Percentiles rank a stretch among this genome's conserved stretches.
phyloP scores from a whole-genome alignment of 2,888 invertebrate species.

The Shargacucullia verbasci region DNA sequence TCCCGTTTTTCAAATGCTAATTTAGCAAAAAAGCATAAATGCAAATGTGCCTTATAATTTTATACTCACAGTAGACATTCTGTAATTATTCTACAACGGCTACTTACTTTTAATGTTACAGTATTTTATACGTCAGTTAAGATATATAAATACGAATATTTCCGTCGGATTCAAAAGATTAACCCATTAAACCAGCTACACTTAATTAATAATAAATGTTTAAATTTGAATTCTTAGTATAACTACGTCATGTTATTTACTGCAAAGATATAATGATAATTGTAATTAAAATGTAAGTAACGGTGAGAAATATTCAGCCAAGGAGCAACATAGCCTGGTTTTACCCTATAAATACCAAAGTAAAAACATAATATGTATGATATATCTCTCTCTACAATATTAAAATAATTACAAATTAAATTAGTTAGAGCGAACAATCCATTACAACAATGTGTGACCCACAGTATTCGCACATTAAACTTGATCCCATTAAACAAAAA shows the following conservation, averaged over 20 bases:
- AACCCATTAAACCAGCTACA: no score
- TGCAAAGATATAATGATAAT: no score
- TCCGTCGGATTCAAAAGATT: no score
- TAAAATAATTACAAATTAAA: slow-evolving; percentile 45
- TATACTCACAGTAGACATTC: background rate
- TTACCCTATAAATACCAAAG: background rate
- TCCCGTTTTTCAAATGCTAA: slow-evolving; percentile 30
- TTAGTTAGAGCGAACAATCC: slow-evolving; percentile 38
- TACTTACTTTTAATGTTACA: no score
- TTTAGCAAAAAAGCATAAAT: slow-evolving; percentile 4
- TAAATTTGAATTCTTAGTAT: no score
- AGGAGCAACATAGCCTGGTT: no score
- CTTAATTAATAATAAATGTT: no score
- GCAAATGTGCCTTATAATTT: background rate
- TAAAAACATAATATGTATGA: background rate
- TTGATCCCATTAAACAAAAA: slow-evolving; percentile 78
- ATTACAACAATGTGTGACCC: slow-evolving; percentile 42
- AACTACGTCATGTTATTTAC: no score
- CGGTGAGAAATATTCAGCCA: no score
- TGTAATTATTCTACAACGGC: background rate
- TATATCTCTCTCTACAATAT: background rate
- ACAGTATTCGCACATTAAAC: slow-evolving; percentile 70
- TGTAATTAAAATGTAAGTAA: no score
- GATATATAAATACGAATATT: no score
- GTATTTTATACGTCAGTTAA: no score